Base-by-base conservation (phyloP, 2,888 invertebrate species). In the Thelaira solivaga region DNA sequence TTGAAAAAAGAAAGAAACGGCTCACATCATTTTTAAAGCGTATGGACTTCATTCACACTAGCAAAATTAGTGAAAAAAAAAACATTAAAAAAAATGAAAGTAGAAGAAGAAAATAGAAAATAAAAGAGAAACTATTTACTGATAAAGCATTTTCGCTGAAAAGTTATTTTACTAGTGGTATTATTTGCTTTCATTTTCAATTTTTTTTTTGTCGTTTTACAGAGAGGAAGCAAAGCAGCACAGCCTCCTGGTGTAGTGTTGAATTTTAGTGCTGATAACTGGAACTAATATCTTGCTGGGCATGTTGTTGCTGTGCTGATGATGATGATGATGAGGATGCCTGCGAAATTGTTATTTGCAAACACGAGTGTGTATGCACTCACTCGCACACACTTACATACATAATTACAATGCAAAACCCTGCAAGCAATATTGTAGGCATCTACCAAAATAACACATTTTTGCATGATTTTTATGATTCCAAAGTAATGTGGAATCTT, bases 91-190 rank as follows among this genome's bases (percentile, higher is more conserved):
- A n/a, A n/a, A 29, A 13, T 18, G 24, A 59, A 61, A 31, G 8
- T 5, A 6, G 8, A 36, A 20, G 45, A n/a, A 53, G 16, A 53
- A 22, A 26, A 18, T 13, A 1, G 20, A 59, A 22, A 4, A 26
- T 34, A 16, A 24, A n/a, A 24, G 7, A 61, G 53, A 53, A 62
- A 53, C 24, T 51, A 36, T 71, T 61, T 26, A 53, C 53, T 62
- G 62, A 62, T 62, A 71, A 53, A 43, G 34, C 24, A 34, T 71
- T 41, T 71, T 61, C 31, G 61, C 61, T 59, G 59, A 69, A 69
- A 69, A 59, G 26, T 47, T 68, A 49, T 68, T 57, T 47, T 68
- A 1, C 31, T 24, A 16, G 22, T 55, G 6, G 31, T 43, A 34
- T 8, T 10, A n/a, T n/a, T n/a, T n/a, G n/a, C n/a, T n/a, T n/a